Base-by-base conservation (phyloP, 2,113 vertebrate genomes). In the Vombatus ursinus region DNA sequence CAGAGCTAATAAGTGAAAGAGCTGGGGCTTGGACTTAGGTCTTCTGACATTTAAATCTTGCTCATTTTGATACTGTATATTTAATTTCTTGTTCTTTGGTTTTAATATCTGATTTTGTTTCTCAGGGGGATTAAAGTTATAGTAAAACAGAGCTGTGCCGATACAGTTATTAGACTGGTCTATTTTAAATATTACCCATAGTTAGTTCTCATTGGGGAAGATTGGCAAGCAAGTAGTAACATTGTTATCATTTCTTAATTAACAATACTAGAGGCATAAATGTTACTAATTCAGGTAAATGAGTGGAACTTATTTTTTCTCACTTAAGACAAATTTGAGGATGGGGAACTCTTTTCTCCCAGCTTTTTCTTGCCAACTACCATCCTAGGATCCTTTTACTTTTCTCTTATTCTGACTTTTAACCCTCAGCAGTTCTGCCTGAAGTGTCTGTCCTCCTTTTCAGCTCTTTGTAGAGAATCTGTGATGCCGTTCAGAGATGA, bases 201-300 rank as follows among this genome's bases (percentile, higher is more conserved):
- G 16, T 84, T 84, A 44, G 19, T 84, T 44, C 44, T 84, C 37
- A 44, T 6, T 84, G 37, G 68, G n/a, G 68, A 84, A 84, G 68
- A 44, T 23, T 44, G 89, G 93, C n/a, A 37, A 91, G 54, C 90
- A 95, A 44, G 57, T 92, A 95, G 52, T 23, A 84, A 84, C 51
- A 24, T 94, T 97, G 91, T 94, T 92, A 44, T 92, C 84, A 52
- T 54, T 96, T 96, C 93, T 89, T 31, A 52, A 89, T 94, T 93
- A 91, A 8, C n/a, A 44, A 48, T 95, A 47, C 92, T 96, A 95
- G 5, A 90, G 49, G 91, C 92, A 19, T 93, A 93, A 31, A 49
- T 77, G 22, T 89, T 93, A 96, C 53, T 50, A 91, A 37, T 94
- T 95, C 37, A 92, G 50, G 10, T 92, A 49, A 95, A 89, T 10